Base-by-base conservation (phyloP, 2,113 vertebrate species). In the Peromyscus leucopus region DNA sequence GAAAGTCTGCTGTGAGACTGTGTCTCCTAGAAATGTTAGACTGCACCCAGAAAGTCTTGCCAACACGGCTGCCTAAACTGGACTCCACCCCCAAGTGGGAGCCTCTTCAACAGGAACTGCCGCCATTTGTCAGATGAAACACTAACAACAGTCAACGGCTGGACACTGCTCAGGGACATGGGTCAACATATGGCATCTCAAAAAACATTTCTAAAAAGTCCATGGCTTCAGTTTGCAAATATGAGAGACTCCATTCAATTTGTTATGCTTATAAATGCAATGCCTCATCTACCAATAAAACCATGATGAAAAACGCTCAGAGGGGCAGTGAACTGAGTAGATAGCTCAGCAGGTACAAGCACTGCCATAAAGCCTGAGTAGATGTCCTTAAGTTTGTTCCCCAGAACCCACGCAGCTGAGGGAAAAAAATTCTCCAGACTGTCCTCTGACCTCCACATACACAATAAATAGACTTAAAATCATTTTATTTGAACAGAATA, bases 1-100 rank as follows among this genome's bases (percentile, higher is more conserved):
- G 83, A 89, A 96, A 95, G n/a, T 84, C 36, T 80, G 80, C 80
- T 82, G 11, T n/a, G 57, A 84, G 57, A 39, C 13, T 61, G 22
- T 61, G 12, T 84, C 36, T 84, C 57, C 82, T 28, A 28, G 82
- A 84, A 84, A 42, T 63, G 22, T 39, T 12, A 39, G 16, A 39
- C 55, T 28, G 39, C 11, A 39, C 36, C 79, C 57, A 61, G 39
- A 21, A 39, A 83, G 22, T 39, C 33, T 39, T 83, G 26, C 24
- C 80, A 83, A 39, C 80, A 83, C 26, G 80, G 36, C 36, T 57
- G 12, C 36, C 55, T 83, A 88, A 33, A 65, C 1, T 17, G 1
- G 55, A 83, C 39, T 90, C 88, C 46, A 28, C 31, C 91, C 39
- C 71, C 74, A 91, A 86, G 28, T 55, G 86, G 59, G 28, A 87